Evolutionary conservation across 1,140 invertebrate species (phyloP), one percentile per base, ranked within the genome.

Genomic region (Acromyrmex echinatior): DNA sequence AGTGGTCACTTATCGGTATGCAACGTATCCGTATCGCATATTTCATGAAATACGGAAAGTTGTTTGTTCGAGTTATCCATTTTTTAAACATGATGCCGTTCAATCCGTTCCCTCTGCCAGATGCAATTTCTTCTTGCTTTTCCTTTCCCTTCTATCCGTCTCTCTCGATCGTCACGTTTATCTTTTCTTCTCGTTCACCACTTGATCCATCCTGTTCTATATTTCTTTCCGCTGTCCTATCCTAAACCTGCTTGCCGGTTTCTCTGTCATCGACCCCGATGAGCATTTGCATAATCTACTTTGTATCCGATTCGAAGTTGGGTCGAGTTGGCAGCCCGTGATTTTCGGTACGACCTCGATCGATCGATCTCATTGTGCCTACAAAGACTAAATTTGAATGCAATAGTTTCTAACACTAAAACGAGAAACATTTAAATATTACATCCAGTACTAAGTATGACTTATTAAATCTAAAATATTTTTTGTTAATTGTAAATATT

Each of bases 231-330:
- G 31, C 9, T 70, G 28, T 84, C 70, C 25, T 28, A 84, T 39
- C 74, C n/a, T 51, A 10, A 78, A 35, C 25, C 28, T 71, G 28
- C 82, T 31, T n/a, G 56, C 45, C 25, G 70, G 39, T 63, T 71
- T 56, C 78, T 56, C 58, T 73, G 76, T 78, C 86, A 68, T 78
- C 77, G 58, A 62, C 58, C 76, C 80, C 70, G 60, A 88, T 56
- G 76, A 81, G 84, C 74, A 91, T 91, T 91, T 91, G 90, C 89
- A 91, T 91, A 91, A 91, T 91, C 90, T 87, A 87, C 87, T 89
- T 91, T 91, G 90, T 86, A 88, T 74, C 80, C 84, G 87, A 89
- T 91, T 90, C 89, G 65, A 85, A 70, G 25, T 25, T 49, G 85
- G 70, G 79, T 60, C 60, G 78, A 74, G 74, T 86, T 84, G 80